Percentiles rank a stretch among this genome's conserved stretches.
phyloP scores from a whole-genome alignment of 1,140 invertebrate genomes.

The Pachyrhynchus sulphureomaculatus region DNA sequence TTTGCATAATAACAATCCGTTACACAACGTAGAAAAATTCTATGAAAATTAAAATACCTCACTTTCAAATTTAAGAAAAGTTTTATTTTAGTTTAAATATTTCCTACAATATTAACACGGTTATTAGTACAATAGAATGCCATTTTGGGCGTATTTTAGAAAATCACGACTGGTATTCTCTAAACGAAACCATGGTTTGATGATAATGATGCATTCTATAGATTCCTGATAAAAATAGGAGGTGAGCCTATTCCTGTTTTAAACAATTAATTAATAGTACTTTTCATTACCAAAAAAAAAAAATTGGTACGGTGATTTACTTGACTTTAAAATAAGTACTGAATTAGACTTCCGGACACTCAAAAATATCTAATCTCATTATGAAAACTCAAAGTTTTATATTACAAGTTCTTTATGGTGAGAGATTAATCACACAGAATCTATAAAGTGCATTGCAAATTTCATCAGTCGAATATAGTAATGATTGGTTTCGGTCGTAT shows the following conservation, averaged over 20 bases:
- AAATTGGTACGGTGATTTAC: no score
- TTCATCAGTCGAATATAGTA: no score
- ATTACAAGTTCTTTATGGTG: no score
- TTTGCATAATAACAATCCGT: slow-evolving; percentile 37
- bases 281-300: no score
- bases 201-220: background rate
- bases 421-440: no score
- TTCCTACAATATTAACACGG: slow-evolving; percentile 17
- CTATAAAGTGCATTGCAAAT: no score
- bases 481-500: no score
- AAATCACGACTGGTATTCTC: slow-evolving; percentile 23
- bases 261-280: no score
- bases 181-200: slow-evolving; percentile 8
- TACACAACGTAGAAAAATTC: slow-evolving; percentile 36
- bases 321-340: no score
- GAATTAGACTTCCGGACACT: no score
- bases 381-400: no score
- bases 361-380: no score
- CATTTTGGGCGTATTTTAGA: slow-evolving; percentile 27
- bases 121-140: slow-evolving; percentile 28
- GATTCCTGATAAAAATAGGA: background rate
- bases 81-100: slow-evolving; percentile 6
- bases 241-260: slow-evolving; percentile 3
- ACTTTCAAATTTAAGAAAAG: slow-evolving; percentile 32
- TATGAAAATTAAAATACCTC: slow-evolving; percentile 34